phyloP scores from a whole-genome alignment of 2,888 invertebrate species.

The Eretmocerus hayati region DNA sequence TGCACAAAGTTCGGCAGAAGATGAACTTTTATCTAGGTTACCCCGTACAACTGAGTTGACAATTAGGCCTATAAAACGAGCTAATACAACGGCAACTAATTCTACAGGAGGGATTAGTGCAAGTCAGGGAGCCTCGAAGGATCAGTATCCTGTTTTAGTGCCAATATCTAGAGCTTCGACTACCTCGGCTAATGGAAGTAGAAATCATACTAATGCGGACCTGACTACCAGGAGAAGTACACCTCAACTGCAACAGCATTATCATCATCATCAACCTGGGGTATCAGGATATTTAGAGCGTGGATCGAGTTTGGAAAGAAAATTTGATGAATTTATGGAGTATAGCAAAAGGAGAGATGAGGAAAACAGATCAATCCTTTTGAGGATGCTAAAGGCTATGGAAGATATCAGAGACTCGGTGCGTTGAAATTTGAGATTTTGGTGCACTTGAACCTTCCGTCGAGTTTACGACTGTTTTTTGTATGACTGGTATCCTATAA shows the following conservation, averaged over 20 bases:
- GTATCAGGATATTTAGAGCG: slow-evolving; percentile 16
- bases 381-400: slow-evolving; percentile 33
- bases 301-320: slow-evolving; percentile 25
- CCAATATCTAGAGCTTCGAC: slow-evolving; percentile 9
- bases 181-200: background rate
- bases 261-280: slow-evolving; percentile 7
- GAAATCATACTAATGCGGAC: background rate
- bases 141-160: slow-evolving; percentile 5
- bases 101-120: too few species aligned
- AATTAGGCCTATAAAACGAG: slow-evolving; percentile 19
- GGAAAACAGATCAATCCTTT: slow-evolving; percentile 33
- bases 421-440: too few species aligned
- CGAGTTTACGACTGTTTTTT: too few species aligned
- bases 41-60: slow-evolving; percentile 30
- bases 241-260: background rate
- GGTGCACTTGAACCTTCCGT: too few species aligned
- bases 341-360: slow-evolving; percentile 36
- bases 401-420: slow-evolving; percentile 30
- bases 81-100: background rate
- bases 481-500: too few species aligned
- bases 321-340: slow-evolving; percentile 34
- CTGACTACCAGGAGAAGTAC: slow-evolving; percentile 3
- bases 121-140: background rate
- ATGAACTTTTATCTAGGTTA: slow-evolving; percentile 21
- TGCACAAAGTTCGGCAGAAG: too few species aligned